These are phyloP conservation scores for Mirounga angustirostris DNA, from an alignment of 2,113 vertebrate species.

Conservation along the genomic window DNA sequence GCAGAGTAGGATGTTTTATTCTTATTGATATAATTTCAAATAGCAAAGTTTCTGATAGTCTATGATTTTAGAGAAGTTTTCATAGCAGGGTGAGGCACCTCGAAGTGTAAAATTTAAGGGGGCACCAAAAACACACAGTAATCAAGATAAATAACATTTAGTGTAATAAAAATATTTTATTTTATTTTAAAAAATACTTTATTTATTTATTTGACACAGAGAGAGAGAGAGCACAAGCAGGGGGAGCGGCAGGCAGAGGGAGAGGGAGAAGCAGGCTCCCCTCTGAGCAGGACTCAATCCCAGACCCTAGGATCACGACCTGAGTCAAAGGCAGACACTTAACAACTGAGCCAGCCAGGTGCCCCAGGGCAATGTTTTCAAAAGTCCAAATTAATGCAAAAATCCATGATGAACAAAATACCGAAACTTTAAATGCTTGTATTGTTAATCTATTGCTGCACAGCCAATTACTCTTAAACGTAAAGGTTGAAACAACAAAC, in stretches of 20 bases:
- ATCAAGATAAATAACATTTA: background rate
- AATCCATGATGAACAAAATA: background rate
- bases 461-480: background rate
- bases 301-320: too few relatives aligned
- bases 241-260: too few relatives aligned
- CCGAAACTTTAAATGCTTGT: background rate
- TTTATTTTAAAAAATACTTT: too few relatives aligned
- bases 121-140: background rate
- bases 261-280: too few relatives aligned
- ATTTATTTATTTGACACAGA: too few relatives aligned
- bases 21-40: constrained; percentile 27
- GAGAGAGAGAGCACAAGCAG: too few relatives aligned
- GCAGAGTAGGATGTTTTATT: constrained; percentile 14
- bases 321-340: too few relatives aligned
- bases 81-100: background rate
- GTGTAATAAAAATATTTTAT: background rate
- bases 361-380: background rate
- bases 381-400: constrained; percentile 45
- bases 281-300: too few relatives aligned
- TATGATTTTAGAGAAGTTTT: constrained; percentile 27
- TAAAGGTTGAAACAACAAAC: background rate
- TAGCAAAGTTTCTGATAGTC: background rate
- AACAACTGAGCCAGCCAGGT: too few relatives aligned
- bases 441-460: background rate
- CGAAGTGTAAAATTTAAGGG: background rate